A percentile compares a stretch with the other conserved stretches of the same genome.
Evolutionary conservation across 2,113 vertebrate genomes (phyloP).

Genomic region (Macrotis lagotis): DNA sequence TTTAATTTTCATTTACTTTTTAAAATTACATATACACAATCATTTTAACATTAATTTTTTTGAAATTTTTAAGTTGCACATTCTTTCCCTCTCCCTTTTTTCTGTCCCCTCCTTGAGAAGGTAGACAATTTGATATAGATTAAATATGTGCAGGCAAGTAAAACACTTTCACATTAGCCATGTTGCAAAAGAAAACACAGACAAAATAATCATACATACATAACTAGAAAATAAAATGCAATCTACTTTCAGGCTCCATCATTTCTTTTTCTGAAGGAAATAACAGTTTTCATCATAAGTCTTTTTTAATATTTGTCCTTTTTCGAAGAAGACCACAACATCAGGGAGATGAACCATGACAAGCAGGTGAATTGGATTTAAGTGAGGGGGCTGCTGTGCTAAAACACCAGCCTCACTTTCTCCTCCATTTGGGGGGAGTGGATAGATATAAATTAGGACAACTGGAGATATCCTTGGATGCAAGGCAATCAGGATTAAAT

Average conservation of each 20-base stretch:
- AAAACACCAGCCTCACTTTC: no score
- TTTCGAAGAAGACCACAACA: no score
- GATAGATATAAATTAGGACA: no score
- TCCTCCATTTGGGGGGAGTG: no score
- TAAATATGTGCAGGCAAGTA: neutral
- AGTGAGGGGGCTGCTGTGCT: no score
- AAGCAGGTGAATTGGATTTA: no score
- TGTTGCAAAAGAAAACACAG: neutral
- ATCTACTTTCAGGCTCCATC: neutral
- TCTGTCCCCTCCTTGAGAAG: neutral
- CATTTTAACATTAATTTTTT: neutral
- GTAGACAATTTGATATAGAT: neutral
- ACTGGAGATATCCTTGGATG: no score
- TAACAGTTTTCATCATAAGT: neutral
- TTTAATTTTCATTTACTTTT: neutral
- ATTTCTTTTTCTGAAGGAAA: neutral
- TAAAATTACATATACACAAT: neutral
- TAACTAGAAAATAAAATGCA: neutral
- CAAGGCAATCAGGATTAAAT: no score
- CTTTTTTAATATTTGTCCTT: no score
- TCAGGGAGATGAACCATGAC: no score
- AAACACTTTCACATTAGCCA: neutral
- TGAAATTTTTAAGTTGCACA: neutral
- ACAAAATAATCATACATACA: neutral
- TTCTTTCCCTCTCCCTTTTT: no score